These are phyloP conservation scores for Lepeophtheirus salmonis DNA, from an alignment of 1,140 invertebrate species.

Conservation along the genomic window DNA sequence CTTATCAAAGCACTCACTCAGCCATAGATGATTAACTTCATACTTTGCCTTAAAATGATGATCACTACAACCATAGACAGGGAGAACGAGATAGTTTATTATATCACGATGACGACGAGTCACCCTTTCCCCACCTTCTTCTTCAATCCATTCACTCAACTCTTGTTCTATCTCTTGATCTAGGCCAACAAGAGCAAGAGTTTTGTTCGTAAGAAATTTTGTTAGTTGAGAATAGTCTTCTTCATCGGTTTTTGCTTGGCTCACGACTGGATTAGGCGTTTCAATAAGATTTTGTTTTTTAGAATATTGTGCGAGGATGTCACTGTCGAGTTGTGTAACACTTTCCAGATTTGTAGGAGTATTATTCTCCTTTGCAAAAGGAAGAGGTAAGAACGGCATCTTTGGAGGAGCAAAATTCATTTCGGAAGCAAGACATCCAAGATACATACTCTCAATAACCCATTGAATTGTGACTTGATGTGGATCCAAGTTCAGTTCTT, in stretches of 20 bases:
- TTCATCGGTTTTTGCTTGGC: too few relatives aligned
- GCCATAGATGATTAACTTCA: neutral
- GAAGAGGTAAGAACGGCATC: neutral
- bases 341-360: neutral
- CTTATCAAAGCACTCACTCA: too few relatives aligned
- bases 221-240: neutral
- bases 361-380: conserved; percentile 14
- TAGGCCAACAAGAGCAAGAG: neutral
- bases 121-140: conserved; percentile 6
- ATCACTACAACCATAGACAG: neutral
- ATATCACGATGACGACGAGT: neutral
- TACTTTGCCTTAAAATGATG: neutral
- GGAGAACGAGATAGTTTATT: conserved; percentile 5
- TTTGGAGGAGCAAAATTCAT: conserved; percentile 21
- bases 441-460: conserved; percentile 48
- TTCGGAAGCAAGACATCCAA: conserved; percentile 38
- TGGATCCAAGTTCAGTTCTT: too few relatives aligned
- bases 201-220: conserved; percentile 7
- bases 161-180: neutral
- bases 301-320: too few relatives aligned
- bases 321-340: too few relatives aligned
- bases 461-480: conserved; percentile 46
- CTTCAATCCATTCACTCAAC: conserved; percentile 7
- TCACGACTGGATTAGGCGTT: too few relatives aligned
- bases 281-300: too few relatives aligned